These are phyloP conservation scores for Ormyrus thymus DNA, from an alignment of 2,888 invertebrate genomes.

Conservation along the genomic window DNA sequence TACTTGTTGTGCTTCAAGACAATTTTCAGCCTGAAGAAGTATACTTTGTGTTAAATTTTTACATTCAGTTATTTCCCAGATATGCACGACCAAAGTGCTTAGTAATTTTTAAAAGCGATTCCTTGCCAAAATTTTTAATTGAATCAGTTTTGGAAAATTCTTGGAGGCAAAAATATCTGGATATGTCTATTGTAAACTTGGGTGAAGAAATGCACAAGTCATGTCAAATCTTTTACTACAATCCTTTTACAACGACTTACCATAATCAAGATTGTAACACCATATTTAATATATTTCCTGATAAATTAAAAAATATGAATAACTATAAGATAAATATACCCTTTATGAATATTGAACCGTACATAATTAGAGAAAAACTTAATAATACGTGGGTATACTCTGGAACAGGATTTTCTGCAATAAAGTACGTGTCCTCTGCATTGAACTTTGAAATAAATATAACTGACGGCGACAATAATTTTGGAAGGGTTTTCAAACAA, in stretches of 20 bases:
- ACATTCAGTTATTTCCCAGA: not conserved
- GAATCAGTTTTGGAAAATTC: not conserved
- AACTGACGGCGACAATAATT: not conserved
- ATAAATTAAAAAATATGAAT: constrained; percentile 2
- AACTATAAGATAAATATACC: not conserved
- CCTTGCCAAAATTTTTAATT: not conserved
- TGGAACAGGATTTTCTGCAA: not conserved
- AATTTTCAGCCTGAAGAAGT: not conserved
- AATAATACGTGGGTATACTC: not conserved
- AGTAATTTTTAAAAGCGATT: not conserved
- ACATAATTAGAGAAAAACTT: not conserved
- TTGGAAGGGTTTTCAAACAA: too few species aligned
- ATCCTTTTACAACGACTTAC: not conserved
- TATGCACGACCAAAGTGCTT: not conserved
- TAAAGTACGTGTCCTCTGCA: not conserved
- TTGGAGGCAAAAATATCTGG: not conserved
- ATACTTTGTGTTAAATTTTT: not conserved
- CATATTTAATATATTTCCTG: not conserved
- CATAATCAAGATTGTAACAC: not conserved
- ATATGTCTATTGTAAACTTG: not conserved
- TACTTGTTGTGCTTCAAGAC: not conserved
- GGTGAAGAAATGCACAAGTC: not conserved
- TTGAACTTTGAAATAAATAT: not conserved
- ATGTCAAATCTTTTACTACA: not conserved
- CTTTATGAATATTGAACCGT: not conserved